Evolutionary conservation across 1,140 invertebrate genomes (phyloP).

Genomic region (Lasioglossum albipes): DNA sequence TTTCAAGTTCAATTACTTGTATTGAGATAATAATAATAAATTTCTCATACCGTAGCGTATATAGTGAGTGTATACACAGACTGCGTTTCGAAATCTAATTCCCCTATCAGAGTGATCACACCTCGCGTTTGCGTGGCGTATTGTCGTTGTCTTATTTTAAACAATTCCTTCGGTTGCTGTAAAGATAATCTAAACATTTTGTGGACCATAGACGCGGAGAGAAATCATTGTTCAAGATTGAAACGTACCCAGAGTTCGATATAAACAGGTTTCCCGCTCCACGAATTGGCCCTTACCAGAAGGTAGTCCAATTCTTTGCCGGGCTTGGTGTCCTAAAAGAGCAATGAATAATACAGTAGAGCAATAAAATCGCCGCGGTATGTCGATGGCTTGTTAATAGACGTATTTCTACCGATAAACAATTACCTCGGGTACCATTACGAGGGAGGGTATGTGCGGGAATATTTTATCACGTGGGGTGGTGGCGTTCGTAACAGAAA

Average conservation of each 20-base stretch:
- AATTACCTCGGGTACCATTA: constrained; percentile 89
- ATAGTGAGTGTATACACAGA: constrained; percentile 91
- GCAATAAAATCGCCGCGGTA: no score
- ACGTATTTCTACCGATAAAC: constrained; percentile 6
- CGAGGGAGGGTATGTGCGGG: constrained; percentile 89
- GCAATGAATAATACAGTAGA: background rate
- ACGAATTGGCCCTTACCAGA: constrained; percentile 88
- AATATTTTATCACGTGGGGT: constrained; percentile 89
- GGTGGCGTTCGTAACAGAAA: constrained; percentile 90
- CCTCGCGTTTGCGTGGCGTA: constrained; percentile 87
- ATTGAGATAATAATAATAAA: background rate
- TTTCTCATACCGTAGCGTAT: constrained; percentile 87
- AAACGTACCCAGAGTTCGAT: constrained; percentile 87
- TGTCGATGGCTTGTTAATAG: constrained; percentile 9
- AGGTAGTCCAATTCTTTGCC: constrained; percentile 91
- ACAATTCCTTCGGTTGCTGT: constrained; percentile 81
- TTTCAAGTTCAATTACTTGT: background rate
- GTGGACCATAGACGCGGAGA: no score
- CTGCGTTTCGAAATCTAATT: constrained; percentile 91
- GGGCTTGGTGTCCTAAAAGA: constrained; percentile 83
- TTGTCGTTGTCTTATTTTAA: constrained; percentile 88
- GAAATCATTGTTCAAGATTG: background rate
- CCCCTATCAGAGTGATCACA: constrained; percentile 86
- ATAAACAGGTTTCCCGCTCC: constrained; percentile 87
- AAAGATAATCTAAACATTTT: constrained; percentile 19